Base-by-base conservation (phyloP, 37 sponge, comb jelly and placozoan genomes). In the Aphrocallistes beatrix region DNA sequence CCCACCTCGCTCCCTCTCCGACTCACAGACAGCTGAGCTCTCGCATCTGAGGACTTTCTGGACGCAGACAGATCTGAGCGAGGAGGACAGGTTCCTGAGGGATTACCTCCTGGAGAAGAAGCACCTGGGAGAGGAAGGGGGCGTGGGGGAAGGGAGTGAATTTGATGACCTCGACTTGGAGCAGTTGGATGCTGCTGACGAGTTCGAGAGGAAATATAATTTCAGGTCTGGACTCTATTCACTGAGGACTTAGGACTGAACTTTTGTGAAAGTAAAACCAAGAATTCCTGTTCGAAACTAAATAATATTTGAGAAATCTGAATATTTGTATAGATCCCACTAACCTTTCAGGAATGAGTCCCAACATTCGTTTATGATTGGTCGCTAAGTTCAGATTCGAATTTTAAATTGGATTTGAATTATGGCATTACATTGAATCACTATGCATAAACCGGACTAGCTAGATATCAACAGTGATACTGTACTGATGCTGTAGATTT, bases 21-120 rank as follows among this genome's bases (percentile, higher is more conserved):
- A 25, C 45, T 19, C 0, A 21, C 83, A 19, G 3, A 17, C 23
- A 23, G 13, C 1, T 32, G 82, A 81, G 17, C 81, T 88, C 85
- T 69, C 30, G 1, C 34, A 90, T 19, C 87, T 95, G 13, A 82
- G 85, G 81, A 50, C 75, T 0, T 88, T 82, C 47, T 97, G 98
- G 98, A 86, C 87, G 16, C 89, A 92, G 38, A 93, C 95, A 0
- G 37, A 86, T 37, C 87, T 97, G 19, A 86, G 86, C 28, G 60
- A 85, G 36, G 93, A 88, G 9, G 98, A 97, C 81, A 36, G 37
- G 39, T 97, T 94, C 84, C 88, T 97, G 37, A 87, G 98, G 38
- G 98, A 97, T 83, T 97, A 92, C 88, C 91, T 97, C 30, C 87
- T 97, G 37, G 91, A 97, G 81, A 90, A 84, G 81, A 92, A 92